Base-by-base conservation (phyloP, 2,113 vertebrate species). In the Orthonyx spaldingii region DNA sequence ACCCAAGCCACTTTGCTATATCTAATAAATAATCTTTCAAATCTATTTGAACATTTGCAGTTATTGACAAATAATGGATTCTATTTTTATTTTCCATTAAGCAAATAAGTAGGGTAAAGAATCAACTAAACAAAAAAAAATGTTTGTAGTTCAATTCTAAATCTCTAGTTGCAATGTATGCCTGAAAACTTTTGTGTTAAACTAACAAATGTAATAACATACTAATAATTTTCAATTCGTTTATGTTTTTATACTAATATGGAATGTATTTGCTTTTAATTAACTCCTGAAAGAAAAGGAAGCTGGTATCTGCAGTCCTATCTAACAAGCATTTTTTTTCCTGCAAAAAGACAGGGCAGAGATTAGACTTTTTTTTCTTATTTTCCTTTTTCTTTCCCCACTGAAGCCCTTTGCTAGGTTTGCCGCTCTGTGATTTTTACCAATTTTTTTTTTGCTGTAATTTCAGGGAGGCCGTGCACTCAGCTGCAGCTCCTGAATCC, bases 401-500 rank as follows among this genome's bases (percentile, higher is more conserved):
- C 11, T 50, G 52, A 84, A 89, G 16, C 33, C 69, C 30, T 81
- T 95, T 53, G 27, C 61, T 76, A n/a, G 20, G 15, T 50, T 91
- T n/a, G n/a, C 8, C 82, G 22, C 32, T 81, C 11, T 84, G 30
- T 91, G 46, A 59, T 96, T 93, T 90, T 94, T 63, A 93, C 49
- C 49, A 49, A 15, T 22, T 74, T 93, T 94, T 88, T 18, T 97
- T 95, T 75, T 96, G 70, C 50, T 97, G 5, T 97, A 35, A 94
- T 94, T 98, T 97, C 98, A 99, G 99, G 99, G 97, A 98, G 99
- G 93, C 98, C 98, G 5, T 99, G 99, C 94, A 99, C 99, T 96
- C 99, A 99, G 91, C 98, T 99, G 71, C 99, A 99, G 95, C 97
- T 98, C 92, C 89, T 99, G 92, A 99, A 98, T 77, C 98, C 99